A percentile compares a stretch with the other conserved stretches of the same genome.
Evolutionary conservation across 2,797 vertebrate species (phyloP).

Genomic region (Uromys caudimaculatus): DNA sequence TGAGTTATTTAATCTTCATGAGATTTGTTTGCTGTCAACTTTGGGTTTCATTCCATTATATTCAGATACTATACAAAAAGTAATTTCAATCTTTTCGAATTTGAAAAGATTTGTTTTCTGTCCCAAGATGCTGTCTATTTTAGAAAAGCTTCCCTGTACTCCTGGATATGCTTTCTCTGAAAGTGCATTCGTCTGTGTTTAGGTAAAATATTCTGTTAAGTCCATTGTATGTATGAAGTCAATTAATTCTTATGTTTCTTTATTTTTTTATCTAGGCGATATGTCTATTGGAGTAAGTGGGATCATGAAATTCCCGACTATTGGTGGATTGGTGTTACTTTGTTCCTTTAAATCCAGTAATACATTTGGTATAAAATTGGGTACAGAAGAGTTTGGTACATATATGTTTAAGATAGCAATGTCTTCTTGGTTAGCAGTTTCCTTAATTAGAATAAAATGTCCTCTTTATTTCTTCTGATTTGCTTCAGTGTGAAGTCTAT

Average conservation of each 20-base stretch:
- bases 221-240: background rate
- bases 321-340: background rate
- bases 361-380: background rate
- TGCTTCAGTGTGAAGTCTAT: background rate
- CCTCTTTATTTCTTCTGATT: background rate
- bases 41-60: background rate
- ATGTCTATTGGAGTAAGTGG: background rate
- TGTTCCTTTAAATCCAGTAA: background rate
- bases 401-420: background rate
- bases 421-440: background rate
- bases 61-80: background rate
- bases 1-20: background rate
- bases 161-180: background rate
- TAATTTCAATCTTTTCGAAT: background rate
- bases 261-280: background rate
- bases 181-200: background rate
- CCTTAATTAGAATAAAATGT: background rate
- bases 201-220: background rate
- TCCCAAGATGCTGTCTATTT: background rate
- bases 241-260: background rate
- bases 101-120: background rate
- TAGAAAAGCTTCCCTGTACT: background rate
- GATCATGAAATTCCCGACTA: background rate
- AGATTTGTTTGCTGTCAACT: background rate
- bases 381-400: background rate